These are phyloP conservation scores for Geodia barretti DNA, from an alignment of 37 sponge, comb jelly and placozoan genomes.

Conservation along the genomic window DNA sequence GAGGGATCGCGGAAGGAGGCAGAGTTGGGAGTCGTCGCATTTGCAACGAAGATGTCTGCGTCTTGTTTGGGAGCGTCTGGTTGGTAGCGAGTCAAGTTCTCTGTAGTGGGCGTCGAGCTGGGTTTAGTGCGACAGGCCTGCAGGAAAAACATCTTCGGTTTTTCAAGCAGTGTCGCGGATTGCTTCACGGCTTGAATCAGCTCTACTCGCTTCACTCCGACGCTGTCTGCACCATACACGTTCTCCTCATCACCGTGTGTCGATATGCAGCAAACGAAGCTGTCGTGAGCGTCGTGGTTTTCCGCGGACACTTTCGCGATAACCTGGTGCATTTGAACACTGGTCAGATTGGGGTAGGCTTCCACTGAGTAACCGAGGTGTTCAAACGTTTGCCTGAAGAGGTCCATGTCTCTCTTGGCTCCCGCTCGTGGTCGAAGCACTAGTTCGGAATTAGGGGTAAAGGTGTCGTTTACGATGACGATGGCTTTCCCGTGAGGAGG, in stretches of 20 bases:
- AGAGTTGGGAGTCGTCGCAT: conserved; percentile 51
- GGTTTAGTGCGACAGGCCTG: conserved; percentile 76
- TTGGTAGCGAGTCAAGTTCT: background rate
- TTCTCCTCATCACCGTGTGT: conserved; percentile 62
- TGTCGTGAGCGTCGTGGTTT: conserved; percentile 64
- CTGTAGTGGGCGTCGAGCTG: conserved; percentile 31
- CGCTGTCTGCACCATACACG: conserved; percentile 71
- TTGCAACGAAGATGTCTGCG: conserved; percentile 71
- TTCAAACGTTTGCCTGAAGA: conserved; percentile 28
- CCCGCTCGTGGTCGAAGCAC: conserved; percentile 43
- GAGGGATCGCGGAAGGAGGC: conserved; percentile 57
- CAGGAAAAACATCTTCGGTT: conserved; percentile 88
- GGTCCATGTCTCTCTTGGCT: conserved; percentile 37
- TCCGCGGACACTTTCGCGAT: conserved; percentile 3
- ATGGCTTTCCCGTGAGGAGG: conserved; percentile 81
- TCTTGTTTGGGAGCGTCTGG: conserved; percentile 23
- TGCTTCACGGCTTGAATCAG: conserved; percentile 33
- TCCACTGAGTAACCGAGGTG: conserved; percentile 43
- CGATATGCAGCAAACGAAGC: conserved; percentile 76
- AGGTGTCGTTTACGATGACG: conserved; percentile 63
- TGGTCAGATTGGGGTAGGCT: conserved; percentile 26
- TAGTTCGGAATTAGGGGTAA: conserved; percentile 12
- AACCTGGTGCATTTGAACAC: conserved; percentile 1
- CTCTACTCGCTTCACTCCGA: conserved; percentile 18
- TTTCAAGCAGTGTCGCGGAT: conserved; percentile 40